A percentile compares a stretch with the other conserved stretches of the same genome.
These are phyloP conservation scores for Acyrthosiphon pisum DNA, from an alignment of 1,140 invertebrate species.

Conservation along the genomic window DNA sequence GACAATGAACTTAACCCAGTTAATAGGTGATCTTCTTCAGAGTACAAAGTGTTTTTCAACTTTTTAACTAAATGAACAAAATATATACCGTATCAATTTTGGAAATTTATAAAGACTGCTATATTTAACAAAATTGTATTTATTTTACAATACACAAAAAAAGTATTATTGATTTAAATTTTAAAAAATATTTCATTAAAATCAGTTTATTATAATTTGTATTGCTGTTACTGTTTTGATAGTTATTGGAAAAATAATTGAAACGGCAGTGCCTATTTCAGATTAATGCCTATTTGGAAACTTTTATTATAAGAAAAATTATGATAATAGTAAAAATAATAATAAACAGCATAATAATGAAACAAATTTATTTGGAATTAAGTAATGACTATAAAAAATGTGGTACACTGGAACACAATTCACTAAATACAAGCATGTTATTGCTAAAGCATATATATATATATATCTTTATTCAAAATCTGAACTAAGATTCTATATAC, in stretches of 20 bases:
- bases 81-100: not conserved
- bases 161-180: conserved; percentile 30
- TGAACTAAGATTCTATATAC: conserved; percentile 50
- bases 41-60: not conserved
- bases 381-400: conserved; percentile 48
- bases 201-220: not conserved
- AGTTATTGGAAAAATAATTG: not conserved
- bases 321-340: not conserved
- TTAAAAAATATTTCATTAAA: not conserved
- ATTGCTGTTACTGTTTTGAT: not conserved
- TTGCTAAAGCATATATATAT: conserved; percentile 36
- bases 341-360: conserved; percentile 17
- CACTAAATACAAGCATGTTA: conserved; percentile 30
- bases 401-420: conserved; percentile 36
- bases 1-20: conserved; percentile 43
- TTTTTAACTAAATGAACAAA: not conserved
- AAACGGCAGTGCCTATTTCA: too few relatives aligned
- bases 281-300: too few relatives aligned
- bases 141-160: not conserved
- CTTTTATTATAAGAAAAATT: not conserved
- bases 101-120: conserved; percentile 6
- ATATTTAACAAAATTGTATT: conserved; percentile 34
- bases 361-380: conserved; percentile 47
- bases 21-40: conserved; percentile 2
- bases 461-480: conserved; percentile 43